Percentiles rank a stretch among this genome's conserved stretches.
Evolutionary conservation across 2,888 invertebrate species (phyloP).

Genomic region (Drosophila falleni): DNA sequence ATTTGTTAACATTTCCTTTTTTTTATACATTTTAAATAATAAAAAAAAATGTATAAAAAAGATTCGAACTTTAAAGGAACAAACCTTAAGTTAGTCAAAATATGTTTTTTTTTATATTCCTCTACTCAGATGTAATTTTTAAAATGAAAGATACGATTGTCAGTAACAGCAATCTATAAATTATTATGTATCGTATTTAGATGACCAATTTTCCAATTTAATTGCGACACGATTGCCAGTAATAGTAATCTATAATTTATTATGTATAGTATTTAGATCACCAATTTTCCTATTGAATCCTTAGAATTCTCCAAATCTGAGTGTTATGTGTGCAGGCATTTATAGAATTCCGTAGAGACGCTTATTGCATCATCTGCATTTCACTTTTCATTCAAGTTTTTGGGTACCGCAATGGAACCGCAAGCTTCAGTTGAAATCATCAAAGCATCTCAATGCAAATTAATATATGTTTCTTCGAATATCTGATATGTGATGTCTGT

Average conservation of each 20-base stretch:
- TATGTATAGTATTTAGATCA: not conserved
- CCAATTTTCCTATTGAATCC: not conserved
- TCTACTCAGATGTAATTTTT: too few relatives aligned
- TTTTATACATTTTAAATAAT: too few relatives aligned
- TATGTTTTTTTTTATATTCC: too few relatives aligned
- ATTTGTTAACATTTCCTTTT: too few relatives aligned
- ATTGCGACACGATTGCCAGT: too few relatives aligned
- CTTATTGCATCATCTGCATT: constrained; percentile 59
- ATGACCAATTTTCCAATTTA: too few relatives aligned
- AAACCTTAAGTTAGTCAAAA: too few relatives aligned
- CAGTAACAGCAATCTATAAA: too few relatives aligned
- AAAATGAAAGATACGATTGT: too few relatives aligned
- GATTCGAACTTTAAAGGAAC: too few relatives aligned
- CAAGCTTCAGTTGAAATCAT: constrained; percentile 21
- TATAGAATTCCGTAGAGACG: constrained; percentile 10
- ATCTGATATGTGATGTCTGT: constrained; percentile 42
- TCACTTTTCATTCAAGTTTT: constrained; percentile 58
- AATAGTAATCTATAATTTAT: not conserved
- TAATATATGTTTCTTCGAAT: constrained; percentile 39
- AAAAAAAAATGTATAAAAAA: too few relatives aligned
- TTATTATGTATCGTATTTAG: too few relatives aligned
- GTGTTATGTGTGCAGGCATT: not conserved
- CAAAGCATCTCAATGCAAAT: constrained; percentile 45
- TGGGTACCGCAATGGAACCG: constrained; percentile 18
- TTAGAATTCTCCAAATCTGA: not conserved